Base-by-base conservation (phyloP, 2,113 vertebrate genomes). In the Semnornis frantzii region DNA sequence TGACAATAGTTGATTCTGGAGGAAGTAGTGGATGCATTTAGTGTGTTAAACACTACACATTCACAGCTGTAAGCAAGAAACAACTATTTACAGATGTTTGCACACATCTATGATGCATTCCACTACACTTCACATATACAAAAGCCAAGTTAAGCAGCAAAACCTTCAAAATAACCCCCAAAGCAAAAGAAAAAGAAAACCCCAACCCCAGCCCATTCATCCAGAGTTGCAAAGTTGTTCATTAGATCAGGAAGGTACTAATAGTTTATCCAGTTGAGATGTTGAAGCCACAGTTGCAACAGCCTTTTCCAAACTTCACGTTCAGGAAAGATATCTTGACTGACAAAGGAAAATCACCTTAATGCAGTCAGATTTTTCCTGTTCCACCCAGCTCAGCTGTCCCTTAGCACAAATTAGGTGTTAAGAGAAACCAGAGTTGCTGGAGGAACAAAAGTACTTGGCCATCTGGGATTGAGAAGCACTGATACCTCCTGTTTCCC, bases 21-120 rank as follows among this genome's bases (percentile, higher is more conserved):
- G 24, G 27, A 84, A 92, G 76, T 70, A 87, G 72, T 50, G 70
- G 81, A 82, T 82, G 74, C n/a, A 59, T 92, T 90, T 73, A 89
- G 44, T n/a, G 20, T 71, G 39, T 85, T 73, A 85, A 92, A 95
- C 30, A 50, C 58, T 83, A 65, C 33, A 50, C 24, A 50, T 50
- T 82, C 74, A 58, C 17, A 90, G 82, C 70, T 90, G 55, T 82
- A 86, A 90, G 80, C 77, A 96, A 87, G 68, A 90, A 85, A 82
- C 39, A 87, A 54, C 63, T 90, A 82, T 92, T 94, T 92, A 84
- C 94, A 90, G 73, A 94, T 58, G 77, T 90, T 55, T 76, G 59
- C 89, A 89, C 80, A 82, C 81, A 94, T 89, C 74, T 18, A 10
- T 78, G 72, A 94, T 84, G 59, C 46, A 71, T 94, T 96, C 50